Evolutionary conservation across 2,888 invertebrate species (phyloP), one percentile per base, ranked within the genome.

Genomic region (Parascotia fuliginaria): DNA sequence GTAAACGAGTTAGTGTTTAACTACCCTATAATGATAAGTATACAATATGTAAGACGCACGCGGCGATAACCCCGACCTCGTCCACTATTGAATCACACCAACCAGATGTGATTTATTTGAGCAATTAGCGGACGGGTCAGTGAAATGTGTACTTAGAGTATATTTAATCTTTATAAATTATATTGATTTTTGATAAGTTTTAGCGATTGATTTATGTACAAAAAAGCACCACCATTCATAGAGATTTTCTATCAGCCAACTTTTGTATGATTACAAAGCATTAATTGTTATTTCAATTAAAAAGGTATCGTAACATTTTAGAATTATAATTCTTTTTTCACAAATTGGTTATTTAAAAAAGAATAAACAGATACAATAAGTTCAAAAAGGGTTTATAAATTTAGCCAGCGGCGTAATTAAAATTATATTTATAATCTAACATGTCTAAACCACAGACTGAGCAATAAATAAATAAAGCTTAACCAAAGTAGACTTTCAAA

Each of bases 21-120:
- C 32, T 7, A 22, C 15, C 9, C 22, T 34, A 32, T 39, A 39
- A 29, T 36, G 42, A 32, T 36, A 53, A 45, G 40, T 50, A 37
- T 11, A 49, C 16, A 42, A 51, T 49, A 55, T 68, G 64, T 65
- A 70, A 78, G 75, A 66, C 83, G 82, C 75, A 82, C 66, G 76
- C 63, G 57, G 34, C 60, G 87, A 89, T 89, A 88, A 84, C 86
- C 87, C 65, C 39, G 56, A 69, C 61, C 70, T 53, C 55, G 60
- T 49, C 47, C 56, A 58, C 65, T 60, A 70, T 69, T 80, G 77
- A 78, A 81, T 82, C 81, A 73, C 79, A 75, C 77, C 76, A 75
- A 73, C 73, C 64, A 71, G 52, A 50, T 59, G 73, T 81, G 85
- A 86, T 87, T 85, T 88, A 84, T 84, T 65, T 75, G 57, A 60